Conservation (phyloP, 2,888 invertebrate species). For the Hermodice carunculata region DNA sequence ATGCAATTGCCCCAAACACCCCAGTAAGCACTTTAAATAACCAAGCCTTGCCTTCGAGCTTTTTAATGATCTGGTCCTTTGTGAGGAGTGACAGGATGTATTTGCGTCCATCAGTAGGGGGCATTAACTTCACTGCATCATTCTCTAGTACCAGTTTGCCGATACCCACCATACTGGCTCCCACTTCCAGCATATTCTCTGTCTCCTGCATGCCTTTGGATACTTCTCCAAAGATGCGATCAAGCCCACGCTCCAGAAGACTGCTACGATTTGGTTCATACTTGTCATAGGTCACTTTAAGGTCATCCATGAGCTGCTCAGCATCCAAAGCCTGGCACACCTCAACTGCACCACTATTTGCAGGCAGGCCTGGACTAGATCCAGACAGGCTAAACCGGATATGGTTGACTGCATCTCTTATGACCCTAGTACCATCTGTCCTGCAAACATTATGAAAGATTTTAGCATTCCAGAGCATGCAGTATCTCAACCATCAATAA, state of each 20-base stretch:
- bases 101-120: slow-evolving; percentile 76
- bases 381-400: slow-evolving; percentile 50
- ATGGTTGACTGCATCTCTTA: slow-evolving; percentile 35
- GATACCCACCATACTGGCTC: slow-evolving; percentile 83
- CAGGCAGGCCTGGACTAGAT: neutral
- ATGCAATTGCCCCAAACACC: slow-evolving; percentile 74
- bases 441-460: neutral
- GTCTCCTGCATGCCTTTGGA: slow-evolving; percentile 88
- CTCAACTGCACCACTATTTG: too few species aligned
- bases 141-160: slow-evolving; percentile 82
- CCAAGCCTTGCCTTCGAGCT: slow-evolving; percentile 79
- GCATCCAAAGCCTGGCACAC: slow-evolving; percentile 76
- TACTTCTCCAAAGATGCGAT: slow-evolving; percentile 84
- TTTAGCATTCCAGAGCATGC: too few species aligned
- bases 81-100: slow-evolving; percentile 85
- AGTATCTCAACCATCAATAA: too few species aligned
- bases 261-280: slow-evolving; percentile 84
- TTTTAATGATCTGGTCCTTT: slow-evolving; percentile 80
- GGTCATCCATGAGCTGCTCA: slow-evolving; percentile 76
- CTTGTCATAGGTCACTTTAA: slow-evolving; percentile 86
- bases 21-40: slow-evolving; percentile 72
- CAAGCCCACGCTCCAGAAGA: slow-evolving; percentile 85
- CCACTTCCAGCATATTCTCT: slow-evolving; percentile 87
- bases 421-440: slow-evolving; percentile 10
- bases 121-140: slow-evolving; percentile 77